Evolutionary conservation across 1,140 invertebrate species (phyloP), one percentile per base, ranked within the genome.

Genomic region (Brachionus manjavacas): DNA sequence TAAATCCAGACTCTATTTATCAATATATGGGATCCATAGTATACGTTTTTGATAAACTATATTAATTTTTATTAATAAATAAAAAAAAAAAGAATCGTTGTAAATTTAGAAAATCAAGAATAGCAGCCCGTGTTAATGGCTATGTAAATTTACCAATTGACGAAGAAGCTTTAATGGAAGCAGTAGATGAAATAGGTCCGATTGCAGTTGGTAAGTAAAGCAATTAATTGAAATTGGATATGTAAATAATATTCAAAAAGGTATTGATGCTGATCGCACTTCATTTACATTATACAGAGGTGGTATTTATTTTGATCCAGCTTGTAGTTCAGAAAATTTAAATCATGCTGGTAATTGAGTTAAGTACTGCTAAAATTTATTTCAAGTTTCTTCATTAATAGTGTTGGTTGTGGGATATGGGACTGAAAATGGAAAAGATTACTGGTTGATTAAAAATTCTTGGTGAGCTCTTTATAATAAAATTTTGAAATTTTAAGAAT

Each of bases 241-340:
- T 9, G n/a, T n/a, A 52, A 76, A n/a, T 31, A 12, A 35, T 28
- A 46, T 64, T 64, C 4, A 12, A 25, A 11, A 6, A 81, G 79
- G 80, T 8, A 83, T 83, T 16, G 81, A 83, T 55, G 81, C 64
- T 52, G 43, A 68, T 35, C 60, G 70, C 41, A 68, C 28, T 12
- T 70, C 81, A 35, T 83, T 83, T 23, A 68, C 43, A 6, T 35
- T 83, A 16, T 83, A 83, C 12, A 68, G 70, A 52, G 43, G 96
- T 89, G 96, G 96, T 9, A 93, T 98, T 14, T 98, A 95, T 89
- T 96, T 94, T 87, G 95, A 98, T 79, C 91, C 93, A 1, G 88
- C 92, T 81, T 94, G 93, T 93, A 94, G 94, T 95, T 90, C 87
- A 76, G 86, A 89, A 85, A 86, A 87, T 49, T 89, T 97, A 4